These are phyloP conservation scores for Drosophila micromelanica DNA, from an alignment of 1,140 invertebrate species.

Conservation along the genomic window DNA sequence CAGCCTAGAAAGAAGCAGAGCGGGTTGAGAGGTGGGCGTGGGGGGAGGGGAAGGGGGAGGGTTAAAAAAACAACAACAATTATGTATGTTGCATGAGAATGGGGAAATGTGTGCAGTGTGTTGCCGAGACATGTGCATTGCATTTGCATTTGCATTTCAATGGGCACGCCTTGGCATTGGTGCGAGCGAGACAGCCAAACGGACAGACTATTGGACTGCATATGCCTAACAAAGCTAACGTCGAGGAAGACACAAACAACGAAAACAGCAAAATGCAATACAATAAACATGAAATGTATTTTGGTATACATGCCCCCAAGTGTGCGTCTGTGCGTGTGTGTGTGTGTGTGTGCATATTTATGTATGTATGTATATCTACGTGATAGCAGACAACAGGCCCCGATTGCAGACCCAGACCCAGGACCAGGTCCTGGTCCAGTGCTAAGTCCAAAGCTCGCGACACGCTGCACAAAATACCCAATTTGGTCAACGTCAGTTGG, in stretches of 20 bases:
- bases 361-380: conserved; percentile 34
- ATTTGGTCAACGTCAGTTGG: conserved; percentile 62
- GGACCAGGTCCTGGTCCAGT: conserved; percentile 6
- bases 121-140: conserved; percentile 41
- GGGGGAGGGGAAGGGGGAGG: too few species aligned
- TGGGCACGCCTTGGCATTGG: too few species aligned
- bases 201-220: background rate
- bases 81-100: conserved; percentile 4
- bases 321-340: conserved; percentile 5
- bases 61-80: conserved; percentile 1
- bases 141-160: conserved; percentile 68
- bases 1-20: background rate
- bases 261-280: conserved; percentile 69
- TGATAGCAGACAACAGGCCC: conserved; percentile 65
- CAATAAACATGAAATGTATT: conserved; percentile 71
- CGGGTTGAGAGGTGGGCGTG: background rate
- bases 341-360: conserved; percentile 9
- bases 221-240: conserved; percentile 4
- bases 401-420: conserved; percentile 13
- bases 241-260: conserved; percentile 3
- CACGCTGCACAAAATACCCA: conserved; percentile 64
- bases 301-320: conserved; percentile 18
- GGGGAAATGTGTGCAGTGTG: background rate
- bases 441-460: conserved; percentile 14
- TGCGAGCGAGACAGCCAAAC: conserved; percentile 15